These are phyloP conservation scores for Lasioglossum calceatum DNA, from an alignment of 2,888 invertebrate genomes.

Conservation along the genomic window DNA sequence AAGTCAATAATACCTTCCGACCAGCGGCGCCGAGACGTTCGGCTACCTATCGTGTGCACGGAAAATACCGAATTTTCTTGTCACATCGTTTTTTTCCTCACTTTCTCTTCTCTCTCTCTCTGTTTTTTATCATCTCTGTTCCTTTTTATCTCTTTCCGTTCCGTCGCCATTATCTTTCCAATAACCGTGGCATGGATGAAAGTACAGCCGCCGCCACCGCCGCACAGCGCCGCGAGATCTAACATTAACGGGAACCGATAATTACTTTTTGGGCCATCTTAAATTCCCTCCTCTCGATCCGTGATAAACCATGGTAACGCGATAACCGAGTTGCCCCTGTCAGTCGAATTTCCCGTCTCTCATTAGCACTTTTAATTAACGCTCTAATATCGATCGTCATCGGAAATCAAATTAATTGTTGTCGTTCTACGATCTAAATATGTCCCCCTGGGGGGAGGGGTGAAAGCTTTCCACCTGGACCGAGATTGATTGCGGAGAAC, in stretches of 20 bases:
- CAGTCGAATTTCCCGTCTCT: conserved; percentile 39
- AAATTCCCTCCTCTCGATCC: conserved; percentile 33
- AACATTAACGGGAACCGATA: conserved; percentile 54
- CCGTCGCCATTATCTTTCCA: conserved; percentile 48
- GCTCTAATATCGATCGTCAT: conserved; percentile 29
- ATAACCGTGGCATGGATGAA: conserved; percentile 46
- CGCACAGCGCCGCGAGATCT: conserved; percentile 18
- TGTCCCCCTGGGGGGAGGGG: not conserved
- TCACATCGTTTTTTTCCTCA: not conserved
- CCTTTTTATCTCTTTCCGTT: not conserved
- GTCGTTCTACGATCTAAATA: conserved; percentile 17
- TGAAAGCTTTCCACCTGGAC: not conserved
- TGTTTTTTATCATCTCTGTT: not conserved
- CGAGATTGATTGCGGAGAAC: not conserved
- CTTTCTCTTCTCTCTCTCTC: not conserved
- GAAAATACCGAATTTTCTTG: conserved; percentile 32
- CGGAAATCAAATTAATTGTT: conserved; percentile 43
- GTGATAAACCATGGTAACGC: conserved; percentile 45
- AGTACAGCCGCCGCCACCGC: conserved; percentile 1
- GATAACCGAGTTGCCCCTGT: conserved; percentile 43
- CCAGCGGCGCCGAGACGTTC: conserved; percentile 24
- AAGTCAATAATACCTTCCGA: conserved; percentile 22
- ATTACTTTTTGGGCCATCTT: conserved; percentile 50
- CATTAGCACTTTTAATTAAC: conserved; percentile 48
- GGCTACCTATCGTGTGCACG: not conserved